Conservation (phyloP, 2,888 invertebrate species). For the Tinea pellionella region DNA sequence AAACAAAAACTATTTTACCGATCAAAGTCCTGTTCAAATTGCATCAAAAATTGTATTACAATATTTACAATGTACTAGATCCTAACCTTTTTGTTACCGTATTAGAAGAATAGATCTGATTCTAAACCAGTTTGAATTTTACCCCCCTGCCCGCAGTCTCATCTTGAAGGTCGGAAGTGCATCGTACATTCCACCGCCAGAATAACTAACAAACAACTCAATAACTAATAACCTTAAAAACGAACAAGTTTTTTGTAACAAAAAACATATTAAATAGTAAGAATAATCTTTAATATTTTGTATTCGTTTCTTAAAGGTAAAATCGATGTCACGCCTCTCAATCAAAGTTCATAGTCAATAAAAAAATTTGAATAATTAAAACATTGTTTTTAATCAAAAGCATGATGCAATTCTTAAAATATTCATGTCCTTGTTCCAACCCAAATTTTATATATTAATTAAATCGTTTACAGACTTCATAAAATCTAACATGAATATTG, state of each 20-base stretch:
- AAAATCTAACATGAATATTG: too few relatives aligned
- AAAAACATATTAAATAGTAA: too few relatives aligned
- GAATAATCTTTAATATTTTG: not conserved
- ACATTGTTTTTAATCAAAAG: not conserved
- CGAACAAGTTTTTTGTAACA: too few relatives aligned
- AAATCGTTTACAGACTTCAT: too few relatives aligned
- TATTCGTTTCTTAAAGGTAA: not conserved
- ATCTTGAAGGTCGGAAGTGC: constrained; percentile 1
- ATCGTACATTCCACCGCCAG: not conserved
- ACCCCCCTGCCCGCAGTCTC: not conserved
- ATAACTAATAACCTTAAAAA: too few relatives aligned
- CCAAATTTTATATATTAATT: too few relatives aligned
- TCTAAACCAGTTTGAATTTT: not conserved
- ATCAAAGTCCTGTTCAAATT: too few relatives aligned
- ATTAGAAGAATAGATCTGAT: not conserved
- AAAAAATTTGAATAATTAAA: not conserved
- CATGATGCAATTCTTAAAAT: not conserved
- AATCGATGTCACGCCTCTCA: not conserved
- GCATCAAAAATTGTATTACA: too few relatives aligned
- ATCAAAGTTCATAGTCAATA: not conserved
- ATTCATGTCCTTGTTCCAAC: not conserved
- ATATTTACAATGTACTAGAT: too few relatives aligned
- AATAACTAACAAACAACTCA: not conserved
- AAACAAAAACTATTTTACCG: too few relatives aligned
- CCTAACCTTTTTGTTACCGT: not conserved